Evolutionary conservation across 2,888 invertebrate genomes (phyloP).

Genomic region (Pelosia muscerda): DNA sequence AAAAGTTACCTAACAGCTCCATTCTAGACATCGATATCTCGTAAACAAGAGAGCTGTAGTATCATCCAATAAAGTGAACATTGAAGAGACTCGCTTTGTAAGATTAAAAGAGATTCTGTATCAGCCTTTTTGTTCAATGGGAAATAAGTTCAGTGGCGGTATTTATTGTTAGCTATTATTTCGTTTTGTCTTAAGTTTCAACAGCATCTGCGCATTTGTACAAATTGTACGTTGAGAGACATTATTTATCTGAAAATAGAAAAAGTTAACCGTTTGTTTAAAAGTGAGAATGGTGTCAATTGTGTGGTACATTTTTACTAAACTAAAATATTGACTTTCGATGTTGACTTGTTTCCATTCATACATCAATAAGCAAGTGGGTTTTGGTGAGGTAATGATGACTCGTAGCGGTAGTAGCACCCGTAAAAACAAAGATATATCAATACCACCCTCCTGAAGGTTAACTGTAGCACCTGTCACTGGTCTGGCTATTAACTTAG

Average conservation of each 20-base stretch:
- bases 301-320: no score
- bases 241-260: not conserved
- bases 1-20: not conserved
- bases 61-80: slow-evolving; percentile 24
- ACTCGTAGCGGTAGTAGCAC: no score
- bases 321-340: no score
- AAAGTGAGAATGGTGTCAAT: no score
- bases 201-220: not conserved
- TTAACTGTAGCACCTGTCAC: no score
- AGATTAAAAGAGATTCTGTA: slow-evolving; percentile 48
- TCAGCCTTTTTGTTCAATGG: slow-evolving; percentile 36
- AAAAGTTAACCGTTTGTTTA: no score
- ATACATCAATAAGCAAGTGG: no score
- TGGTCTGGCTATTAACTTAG: no score
- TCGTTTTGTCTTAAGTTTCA: slow-evolving; percentile 1
- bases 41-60: slow-evolving; percentile 26
- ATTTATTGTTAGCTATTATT: slow-evolving; percentile 18
- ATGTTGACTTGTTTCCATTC: no score
- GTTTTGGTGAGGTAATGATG: no score
- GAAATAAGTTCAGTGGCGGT: slow-evolving; percentile 25
- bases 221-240: not conserved
- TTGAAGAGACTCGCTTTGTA: slow-evolving; percentile 26
- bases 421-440: no score
- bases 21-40: slow-evolving; percentile 18
- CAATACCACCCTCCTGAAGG: no score